Evolutionary conservation across 2,888 invertebrate species (phyloP).

Genomic region (Cephus rjabovi): DNA sequence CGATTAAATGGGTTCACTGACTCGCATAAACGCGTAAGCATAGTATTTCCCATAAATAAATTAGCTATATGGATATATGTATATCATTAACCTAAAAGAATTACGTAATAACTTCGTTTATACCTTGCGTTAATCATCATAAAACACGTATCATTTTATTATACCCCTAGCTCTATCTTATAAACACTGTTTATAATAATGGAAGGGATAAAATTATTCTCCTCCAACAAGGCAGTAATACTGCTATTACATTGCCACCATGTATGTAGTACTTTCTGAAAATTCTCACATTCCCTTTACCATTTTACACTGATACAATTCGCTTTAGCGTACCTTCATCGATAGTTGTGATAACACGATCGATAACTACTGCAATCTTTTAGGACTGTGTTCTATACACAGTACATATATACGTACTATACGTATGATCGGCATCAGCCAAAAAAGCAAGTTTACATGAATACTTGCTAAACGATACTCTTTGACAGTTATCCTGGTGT

Average conservation of each 20-base stretch:
- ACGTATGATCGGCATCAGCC: neutral
- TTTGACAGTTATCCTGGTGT: neutral
- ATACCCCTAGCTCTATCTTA: too few species aligned
- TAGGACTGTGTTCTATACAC: neutral
- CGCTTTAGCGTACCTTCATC: neutral
- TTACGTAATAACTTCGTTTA: neutral
- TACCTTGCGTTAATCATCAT: neutral
- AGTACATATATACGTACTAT: neutral
- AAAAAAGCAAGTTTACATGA: neutral
- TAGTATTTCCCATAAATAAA: neutral
- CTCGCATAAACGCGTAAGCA: neutral
- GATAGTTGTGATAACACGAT: neutral
- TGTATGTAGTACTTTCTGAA: neutral
- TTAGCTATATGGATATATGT: neutral
- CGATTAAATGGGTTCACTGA: too few species aligned
- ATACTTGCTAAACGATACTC: neutral
- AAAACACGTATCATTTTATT: neutral
- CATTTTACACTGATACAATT: neutral
- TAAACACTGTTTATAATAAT: neutral
- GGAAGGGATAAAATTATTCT: neutral
- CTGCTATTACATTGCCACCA: neutral
- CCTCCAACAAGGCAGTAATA: neutral
- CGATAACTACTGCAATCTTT: neutral
- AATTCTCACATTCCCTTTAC: neutral
- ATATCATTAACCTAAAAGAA: neutral